Evolutionary conservation across 2,888 invertebrate genomes (phyloP).

Genomic region (Balanococcus diminutus): DNA sequence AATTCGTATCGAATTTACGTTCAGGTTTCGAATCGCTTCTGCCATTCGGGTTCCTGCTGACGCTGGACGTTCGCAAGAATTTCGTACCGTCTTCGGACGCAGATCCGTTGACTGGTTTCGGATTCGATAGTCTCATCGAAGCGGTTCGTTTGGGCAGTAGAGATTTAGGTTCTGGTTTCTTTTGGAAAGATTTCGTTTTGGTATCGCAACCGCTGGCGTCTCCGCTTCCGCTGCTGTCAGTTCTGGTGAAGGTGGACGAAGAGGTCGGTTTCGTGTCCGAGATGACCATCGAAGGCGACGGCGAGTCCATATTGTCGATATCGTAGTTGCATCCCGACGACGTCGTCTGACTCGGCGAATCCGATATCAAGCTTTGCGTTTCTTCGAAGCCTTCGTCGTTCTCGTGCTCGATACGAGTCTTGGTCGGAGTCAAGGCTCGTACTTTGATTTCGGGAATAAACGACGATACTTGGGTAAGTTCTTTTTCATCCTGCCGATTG

Average conservation of each 20-base stretch:
- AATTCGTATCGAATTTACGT: neutral
- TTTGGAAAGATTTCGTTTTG: conserved; percentile 24
- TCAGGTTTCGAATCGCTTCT: neutral
- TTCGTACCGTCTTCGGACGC: neutral
- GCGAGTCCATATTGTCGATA: conserved; percentile 68
- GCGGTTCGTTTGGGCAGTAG: conserved; percentile 54
- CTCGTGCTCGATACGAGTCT: conserved; percentile 69
- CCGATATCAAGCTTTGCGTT: conserved; percentile 84
- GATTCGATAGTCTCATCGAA: conserved; percentile 56
- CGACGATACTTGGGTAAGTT: conserved; percentile 52
- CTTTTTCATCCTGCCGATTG: neutral
- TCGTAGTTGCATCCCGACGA: conserved; percentile 74
- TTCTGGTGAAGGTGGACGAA: conserved; percentile 58
- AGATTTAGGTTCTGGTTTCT: conserved; percentile 49
- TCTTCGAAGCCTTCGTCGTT: conserved; percentile 92
- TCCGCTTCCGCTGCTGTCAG: conserved; percentile 64
- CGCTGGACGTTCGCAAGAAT: neutral
- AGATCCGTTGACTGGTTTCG: conserved; percentile 53
- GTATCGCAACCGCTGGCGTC: conserved; percentile 58
- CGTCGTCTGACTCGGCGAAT: conserved; percentile 83
- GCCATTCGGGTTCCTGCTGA: neutral
- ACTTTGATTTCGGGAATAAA: conserved; percentile 64
- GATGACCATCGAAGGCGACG: conserved; percentile 56
- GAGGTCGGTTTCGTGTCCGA: neutral
- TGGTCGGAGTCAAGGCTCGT: conserved; percentile 63